Conservation (phyloP, 1,140 invertebrate genomes). For the Hyles vespertilio region DNA sequence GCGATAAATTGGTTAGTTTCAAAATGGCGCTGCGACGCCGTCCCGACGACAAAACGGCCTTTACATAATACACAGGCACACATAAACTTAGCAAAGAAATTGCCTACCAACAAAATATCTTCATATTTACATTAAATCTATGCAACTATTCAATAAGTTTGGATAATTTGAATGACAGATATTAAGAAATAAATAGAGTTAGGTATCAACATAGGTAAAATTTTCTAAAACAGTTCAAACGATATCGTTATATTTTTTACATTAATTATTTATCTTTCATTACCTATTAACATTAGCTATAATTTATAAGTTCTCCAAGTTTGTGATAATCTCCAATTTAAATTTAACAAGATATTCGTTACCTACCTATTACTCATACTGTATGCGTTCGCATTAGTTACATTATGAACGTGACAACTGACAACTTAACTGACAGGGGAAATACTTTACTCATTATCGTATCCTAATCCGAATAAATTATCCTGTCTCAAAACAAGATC, state of each 20-base stretch:
- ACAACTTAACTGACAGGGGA: conserved; percentile 59
- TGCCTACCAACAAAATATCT: conserved; percentile 51
- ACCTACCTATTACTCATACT: conserved; percentile 59
- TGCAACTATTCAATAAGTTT: conserved; percentile 59
- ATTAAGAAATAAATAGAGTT: conserved; percentile 59
- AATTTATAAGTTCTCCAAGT: conserved; percentile 68
- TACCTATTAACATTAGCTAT: conserved; percentile 73
- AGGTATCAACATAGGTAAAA: conserved; percentile 71
- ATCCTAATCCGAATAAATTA: conserved; percentile 63
- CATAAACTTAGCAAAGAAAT: conserved; percentile 60
- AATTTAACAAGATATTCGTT: conserved; percentile 72
- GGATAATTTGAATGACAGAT: conserved; percentile 55
- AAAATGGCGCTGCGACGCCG: conserved; percentile 20
- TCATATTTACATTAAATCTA: conserved; percentile 63
- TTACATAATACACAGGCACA: conserved; percentile 52
- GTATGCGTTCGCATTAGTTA: conserved; percentile 42
- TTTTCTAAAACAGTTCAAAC: conserved; percentile 73
- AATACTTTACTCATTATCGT: conserved; percentile 54
- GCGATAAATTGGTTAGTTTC: conserved; percentile 2
- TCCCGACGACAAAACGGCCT: conserved; percentile 21
- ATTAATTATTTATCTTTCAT: conserved; percentile 60
- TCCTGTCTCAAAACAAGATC: conserved; percentile 70
- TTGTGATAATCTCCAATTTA: conserved; percentile 67
- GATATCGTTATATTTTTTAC: conserved; percentile 61
- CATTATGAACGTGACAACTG: conserved; percentile 49